Base-by-base conservation (phyloP, 2,888 invertebrate genomes). In the Chydorus sphaericus region DNA sequence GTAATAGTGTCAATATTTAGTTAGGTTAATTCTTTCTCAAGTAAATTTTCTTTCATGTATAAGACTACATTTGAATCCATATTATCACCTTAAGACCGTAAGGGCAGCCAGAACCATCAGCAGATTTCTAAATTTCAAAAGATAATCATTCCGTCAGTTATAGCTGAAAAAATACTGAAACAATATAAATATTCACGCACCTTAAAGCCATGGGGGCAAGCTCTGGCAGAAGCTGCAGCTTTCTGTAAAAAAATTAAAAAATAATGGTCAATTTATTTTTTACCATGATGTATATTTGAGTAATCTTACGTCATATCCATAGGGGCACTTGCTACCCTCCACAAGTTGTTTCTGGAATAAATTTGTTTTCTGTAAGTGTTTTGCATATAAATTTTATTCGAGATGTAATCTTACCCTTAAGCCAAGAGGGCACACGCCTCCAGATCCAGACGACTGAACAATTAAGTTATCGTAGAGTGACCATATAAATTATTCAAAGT, bases 151-250 rank as follows among this genome's bases (percentile, higher is more conserved):
- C n/a, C n/a, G n/a, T n/a, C n/a, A n/a, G n/a, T n/a, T n/a, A n/a
- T n/a, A n/a, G n/a, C n/a, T n/a, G n/a, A n/a, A n/a, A n/a, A n/a
- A n/a, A n/a, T n/a, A n/a, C n/a, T n/a, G n/a, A n/a, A n/a, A n/a
- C n/a, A n/a, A n/a, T n/a, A n/a, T n/a, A n/a, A n/a, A n/a, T n/a
- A n/a, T n/a, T n/a, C 28, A 10, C 3, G 4, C 11, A 44, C 44
- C 44, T 44, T 44, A 28, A 44, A 44, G 44, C 26, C 26, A 23
- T 44, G 44, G 28, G 44, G 44, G 26, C 44, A 44, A 44, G 26
- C 44, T 14, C 20, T 23, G 10, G 44, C 44, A 26, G 44, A 44
- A 44, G 44, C 26, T 1, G 23, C 44, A 44, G 44, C 23, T 44
- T 44, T 44, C 44, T 44, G 10, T 26, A 7, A 14, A 44, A 44